phyloP scores from a whole-genome alignment of 2,797 vertebrate genomes.

The Ispidina lecontei region DNA sequence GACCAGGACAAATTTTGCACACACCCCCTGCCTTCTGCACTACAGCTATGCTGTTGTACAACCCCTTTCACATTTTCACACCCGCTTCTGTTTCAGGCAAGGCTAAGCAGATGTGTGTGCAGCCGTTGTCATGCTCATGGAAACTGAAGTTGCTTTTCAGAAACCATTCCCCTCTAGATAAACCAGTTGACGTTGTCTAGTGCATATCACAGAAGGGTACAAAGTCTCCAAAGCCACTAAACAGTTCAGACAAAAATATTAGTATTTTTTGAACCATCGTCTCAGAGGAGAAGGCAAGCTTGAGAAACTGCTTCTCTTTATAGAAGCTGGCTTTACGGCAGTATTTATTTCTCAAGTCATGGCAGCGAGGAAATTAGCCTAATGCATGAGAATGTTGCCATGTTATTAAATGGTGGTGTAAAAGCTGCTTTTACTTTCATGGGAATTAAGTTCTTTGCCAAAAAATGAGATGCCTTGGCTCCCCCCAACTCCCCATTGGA shows the following conservation, averaged over 20 bases:
- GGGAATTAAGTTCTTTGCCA: slow-evolving; percentile 91
- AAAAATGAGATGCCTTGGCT: slow-evolving; percentile 87
- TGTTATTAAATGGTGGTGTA: slow-evolving; percentile 79
- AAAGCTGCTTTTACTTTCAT: slow-evolving; percentile 88
- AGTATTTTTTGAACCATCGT: neutral
- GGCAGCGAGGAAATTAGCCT: slow-evolving; percentile 58
- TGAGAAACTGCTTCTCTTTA: neutral
- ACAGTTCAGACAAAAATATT: neutral
- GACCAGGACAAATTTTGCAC: neutral
- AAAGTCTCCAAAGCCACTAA: neutral
- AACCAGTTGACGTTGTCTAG: neutral
- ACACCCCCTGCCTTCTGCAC: neutral
- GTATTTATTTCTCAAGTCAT: neutral
- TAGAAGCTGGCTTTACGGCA: neutral
- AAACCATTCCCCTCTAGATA: neutral
- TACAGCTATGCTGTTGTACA: neutral
- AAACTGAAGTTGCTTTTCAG: neutral
- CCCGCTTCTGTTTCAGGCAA: neutral
- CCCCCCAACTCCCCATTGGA: slow-evolving; percentile 78
- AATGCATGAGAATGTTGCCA: slow-evolving; percentile 74
- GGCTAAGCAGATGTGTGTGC: neutral
- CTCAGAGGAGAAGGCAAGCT: neutral
- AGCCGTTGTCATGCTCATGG: neutral
- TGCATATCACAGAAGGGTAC: neutral
- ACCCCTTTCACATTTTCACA: neutral